Conservation (phyloP, 2,888 invertebrate genomes). For the Cerceris rybyensis region DNA sequence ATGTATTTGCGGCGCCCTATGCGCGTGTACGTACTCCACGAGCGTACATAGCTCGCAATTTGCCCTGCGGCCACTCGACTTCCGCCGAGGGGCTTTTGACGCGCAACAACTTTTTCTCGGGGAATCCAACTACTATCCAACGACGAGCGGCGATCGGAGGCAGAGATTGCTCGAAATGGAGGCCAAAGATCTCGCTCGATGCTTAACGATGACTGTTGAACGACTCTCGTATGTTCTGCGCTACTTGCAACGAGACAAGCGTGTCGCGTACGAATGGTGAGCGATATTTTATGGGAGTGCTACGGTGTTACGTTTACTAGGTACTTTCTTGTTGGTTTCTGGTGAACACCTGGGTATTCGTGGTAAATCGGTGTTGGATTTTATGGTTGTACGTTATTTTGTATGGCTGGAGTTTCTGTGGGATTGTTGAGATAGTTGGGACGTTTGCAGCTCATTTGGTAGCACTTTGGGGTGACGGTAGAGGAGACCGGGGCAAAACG, state of each 20-base stretch:
- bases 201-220: background rate
- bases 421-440: too few species aligned
- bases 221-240: too few species aligned
- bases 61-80: constrained; percentile 63
- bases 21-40: constrained; percentile 53
- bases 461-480: too few species aligned
- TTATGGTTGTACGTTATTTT: too few species aligned
- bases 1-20: constrained; percentile 56
- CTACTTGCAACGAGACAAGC: background rate
- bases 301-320: too few species aligned
- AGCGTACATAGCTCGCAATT: constrained; percentile 49
- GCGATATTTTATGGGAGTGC: too few species aligned
- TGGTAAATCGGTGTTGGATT: too few species aligned
- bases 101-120: constrained; percentile 54
- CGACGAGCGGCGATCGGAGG: constrained; percentile 4
- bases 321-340: too few species aligned
- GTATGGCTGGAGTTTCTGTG: too few species aligned
- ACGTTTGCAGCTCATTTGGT: too few species aligned
- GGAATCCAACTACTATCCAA: background rate
- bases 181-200: background rate
- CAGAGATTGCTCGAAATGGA: constrained; percentile 4
- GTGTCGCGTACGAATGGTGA: background rate
- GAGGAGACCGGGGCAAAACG: too few species aligned
- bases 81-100: constrained; percentile 59
- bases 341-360: too few species aligned